A percentile compares a stretch with the other conserved stretches of the same genome.
Conservation (phyloP, 2,888 invertebrate species). For the Drosophila limbata region DNA sequence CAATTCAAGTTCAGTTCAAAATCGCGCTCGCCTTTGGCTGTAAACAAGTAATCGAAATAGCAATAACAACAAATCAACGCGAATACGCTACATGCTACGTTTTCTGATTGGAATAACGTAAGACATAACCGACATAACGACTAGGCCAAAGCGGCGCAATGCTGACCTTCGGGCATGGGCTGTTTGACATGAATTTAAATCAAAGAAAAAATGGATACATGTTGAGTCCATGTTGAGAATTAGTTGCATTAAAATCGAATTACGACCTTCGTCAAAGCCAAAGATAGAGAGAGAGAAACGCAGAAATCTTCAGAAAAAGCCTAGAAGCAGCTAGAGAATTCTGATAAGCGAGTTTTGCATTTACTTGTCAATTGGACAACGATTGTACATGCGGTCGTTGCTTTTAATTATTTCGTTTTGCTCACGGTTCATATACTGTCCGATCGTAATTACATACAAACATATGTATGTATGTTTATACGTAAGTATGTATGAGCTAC, state of each 20-base stretch:
- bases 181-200: conserved; percentile 62
- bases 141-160: conserved; percentile 25
- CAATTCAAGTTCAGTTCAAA: conserved; percentile 71
- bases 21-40: conserved; percentile 24
- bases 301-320: conserved; percentile 12
- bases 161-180: conserved; percentile 46
- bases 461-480: neutral
- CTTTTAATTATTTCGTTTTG: conserved; percentile 20
- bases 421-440: conserved; percentile 23
- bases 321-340: conserved; percentile 23
- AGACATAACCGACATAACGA: conserved; percentile 14
- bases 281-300: conserved; percentile 16
- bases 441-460: conserved; percentile 19
- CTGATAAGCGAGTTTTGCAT: conserved; percentile 54
- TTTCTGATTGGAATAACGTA: conserved; percentile 43
- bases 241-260: conserved; percentile 50
- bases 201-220: conserved; percentile 19
- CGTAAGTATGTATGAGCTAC: conserved; percentile 13
- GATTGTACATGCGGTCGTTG: conserved; percentile 6
- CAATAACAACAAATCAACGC: conserved; percentile 32
- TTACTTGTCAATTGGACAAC: conserved; percentile 10
- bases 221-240: conserved; percentile 16
- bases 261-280: conserved; percentile 53
- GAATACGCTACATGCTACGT: conserved; percentile 34
- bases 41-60: conserved; percentile 40